These are phyloP conservation scores for Argya squamiceps DNA, from an alignment of 2,797 vertebrate species.

Conservation along the genomic window DNA sequence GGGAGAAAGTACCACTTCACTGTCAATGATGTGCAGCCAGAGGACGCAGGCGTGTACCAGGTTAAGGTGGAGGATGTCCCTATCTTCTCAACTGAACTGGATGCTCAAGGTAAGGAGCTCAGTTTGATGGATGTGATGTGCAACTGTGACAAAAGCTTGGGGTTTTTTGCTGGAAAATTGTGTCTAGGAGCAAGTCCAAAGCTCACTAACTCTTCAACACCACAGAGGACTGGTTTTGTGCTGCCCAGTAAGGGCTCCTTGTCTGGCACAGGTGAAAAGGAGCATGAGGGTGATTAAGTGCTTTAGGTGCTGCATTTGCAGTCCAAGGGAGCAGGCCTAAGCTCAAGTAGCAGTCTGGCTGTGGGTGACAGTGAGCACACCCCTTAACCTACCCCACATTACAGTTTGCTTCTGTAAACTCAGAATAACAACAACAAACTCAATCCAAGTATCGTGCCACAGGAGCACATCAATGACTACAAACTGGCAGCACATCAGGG, in stretches of 20 bases:
- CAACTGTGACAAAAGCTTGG: not conserved
- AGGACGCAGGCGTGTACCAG: slow-evolving; percentile 78
- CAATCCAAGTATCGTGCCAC: not conserved
- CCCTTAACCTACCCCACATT: not conserved
- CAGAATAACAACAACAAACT: not conserved
- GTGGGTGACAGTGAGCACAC: not conserved
- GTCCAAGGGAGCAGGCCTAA: not conserved
- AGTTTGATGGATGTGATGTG: not conserved
- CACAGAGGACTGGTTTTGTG: not conserved
- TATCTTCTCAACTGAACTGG: slow-evolving; percentile 79
- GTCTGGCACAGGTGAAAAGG: not conserved
- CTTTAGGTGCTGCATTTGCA: not conserved
- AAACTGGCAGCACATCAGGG: not conserved
- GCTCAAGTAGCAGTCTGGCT: not conserved
- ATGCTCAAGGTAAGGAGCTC: slow-evolving; percentile 75
- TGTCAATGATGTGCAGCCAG: slow-evolving; percentile 70
- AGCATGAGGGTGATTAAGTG: not conserved
- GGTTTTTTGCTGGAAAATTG: not conserved
- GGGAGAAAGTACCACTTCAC: slow-evolving; percentile 83
- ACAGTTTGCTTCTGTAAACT: not conserved
- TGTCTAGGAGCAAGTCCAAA: not conserved
- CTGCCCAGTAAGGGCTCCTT: not conserved
- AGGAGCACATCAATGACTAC: not conserved
- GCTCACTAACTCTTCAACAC: not conserved
- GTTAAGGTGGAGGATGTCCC: slow-evolving; percentile 82